Percentiles rank a stretch among this genome's conserved stretches.
Evolutionary conservation across 2,888 invertebrate genomes (phyloP).

Genomic region (Siphlonurus alternatus): DNA sequence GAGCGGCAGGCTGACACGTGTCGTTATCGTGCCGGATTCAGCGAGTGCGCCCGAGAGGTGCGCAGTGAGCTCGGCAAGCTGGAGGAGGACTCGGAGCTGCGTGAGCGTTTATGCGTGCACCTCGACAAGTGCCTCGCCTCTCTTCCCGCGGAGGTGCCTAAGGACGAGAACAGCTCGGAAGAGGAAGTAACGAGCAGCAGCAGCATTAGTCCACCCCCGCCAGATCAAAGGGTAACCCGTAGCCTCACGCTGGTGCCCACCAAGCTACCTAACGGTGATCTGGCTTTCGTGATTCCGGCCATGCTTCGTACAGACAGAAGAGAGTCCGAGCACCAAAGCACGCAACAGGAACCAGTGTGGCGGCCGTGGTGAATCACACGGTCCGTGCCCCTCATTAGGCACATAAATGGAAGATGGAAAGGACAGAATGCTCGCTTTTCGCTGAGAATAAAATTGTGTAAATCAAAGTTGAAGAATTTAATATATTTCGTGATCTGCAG

Average conservation of each 20-base stretch:
- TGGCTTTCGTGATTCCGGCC: slow-evolving; percentile 26
- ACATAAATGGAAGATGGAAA: too few relatives aligned
- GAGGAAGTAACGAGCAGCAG: not conserved
- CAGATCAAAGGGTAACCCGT: not conserved
- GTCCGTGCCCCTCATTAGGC: too few relatives aligned
- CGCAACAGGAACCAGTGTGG: not conserved
- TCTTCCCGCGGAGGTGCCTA: too few relatives aligned
- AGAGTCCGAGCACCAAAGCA: not conserved
- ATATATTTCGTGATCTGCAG: too few relatives aligned
- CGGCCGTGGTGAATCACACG: not conserved
- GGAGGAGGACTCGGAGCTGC: not conserved
- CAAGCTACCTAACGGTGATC: slow-evolving; percentile 25
- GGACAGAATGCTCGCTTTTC: too few relatives aligned
- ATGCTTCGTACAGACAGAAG: not conserved
- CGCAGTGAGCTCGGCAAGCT: slow-evolving; percentile 4
- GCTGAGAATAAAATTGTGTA: too few relatives aligned
- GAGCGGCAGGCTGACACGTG: slow-evolving; percentile 15
- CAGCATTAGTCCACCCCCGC: not conserved
- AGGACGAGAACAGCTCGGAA: slow-evolving; percentile 4
- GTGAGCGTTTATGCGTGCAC: slow-evolving; percentile 6
- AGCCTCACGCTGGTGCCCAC: slow-evolving; percentile 25
- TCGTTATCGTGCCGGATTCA: slow-evolving; percentile 21
- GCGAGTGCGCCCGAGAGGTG: slow-evolving; percentile 18
- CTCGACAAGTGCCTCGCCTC: slow-evolving; percentile 1
- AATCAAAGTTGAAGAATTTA: too few relatives aligned